Evolutionary conservation across 2,113 vertebrate genomes (phyloP).

Genomic region (Stictonetta naevosa): DNA sequence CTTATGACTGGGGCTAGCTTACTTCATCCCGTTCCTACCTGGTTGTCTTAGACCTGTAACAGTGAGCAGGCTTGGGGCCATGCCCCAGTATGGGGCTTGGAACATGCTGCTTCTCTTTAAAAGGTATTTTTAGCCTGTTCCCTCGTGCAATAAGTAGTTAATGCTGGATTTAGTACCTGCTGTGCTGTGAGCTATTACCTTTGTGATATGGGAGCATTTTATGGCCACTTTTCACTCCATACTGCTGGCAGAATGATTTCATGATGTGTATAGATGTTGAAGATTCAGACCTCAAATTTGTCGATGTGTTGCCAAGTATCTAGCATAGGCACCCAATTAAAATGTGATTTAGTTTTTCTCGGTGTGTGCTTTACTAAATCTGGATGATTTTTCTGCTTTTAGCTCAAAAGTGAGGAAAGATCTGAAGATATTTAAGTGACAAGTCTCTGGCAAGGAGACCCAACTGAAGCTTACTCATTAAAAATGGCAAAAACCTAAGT

Average conservation of each 20-base stretch:
- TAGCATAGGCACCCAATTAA: constrained; percentile 28
- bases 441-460: neutral
- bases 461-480: neutral
- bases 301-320: neutral
- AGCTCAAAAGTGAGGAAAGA: constrained; percentile 21
- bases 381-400: constrained; percentile 11
- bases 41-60: neutral
- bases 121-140: constrained; percentile 2
- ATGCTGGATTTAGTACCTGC: constrained; percentile 41
- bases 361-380: neutral
- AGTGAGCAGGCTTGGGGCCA: neutral
- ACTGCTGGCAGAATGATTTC: constrained; percentile 18
- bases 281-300: constrained; percentile 18
- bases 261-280: neutral
- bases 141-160: constrained; percentile 25
- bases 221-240: constrained; percentile 8
- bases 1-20: neutral
- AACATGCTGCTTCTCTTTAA: neutral
- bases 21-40: neutral
- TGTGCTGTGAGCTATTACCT: constrained; percentile 50
- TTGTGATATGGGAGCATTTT: constrained; percentile 34
- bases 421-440: neutral
- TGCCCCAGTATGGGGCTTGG: neutral
- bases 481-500: neutral
- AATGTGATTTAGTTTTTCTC: constrained; percentile 23